Conservation (phyloP, 2,113 vertebrate genomes). For the Bos javanicus region DNA sequence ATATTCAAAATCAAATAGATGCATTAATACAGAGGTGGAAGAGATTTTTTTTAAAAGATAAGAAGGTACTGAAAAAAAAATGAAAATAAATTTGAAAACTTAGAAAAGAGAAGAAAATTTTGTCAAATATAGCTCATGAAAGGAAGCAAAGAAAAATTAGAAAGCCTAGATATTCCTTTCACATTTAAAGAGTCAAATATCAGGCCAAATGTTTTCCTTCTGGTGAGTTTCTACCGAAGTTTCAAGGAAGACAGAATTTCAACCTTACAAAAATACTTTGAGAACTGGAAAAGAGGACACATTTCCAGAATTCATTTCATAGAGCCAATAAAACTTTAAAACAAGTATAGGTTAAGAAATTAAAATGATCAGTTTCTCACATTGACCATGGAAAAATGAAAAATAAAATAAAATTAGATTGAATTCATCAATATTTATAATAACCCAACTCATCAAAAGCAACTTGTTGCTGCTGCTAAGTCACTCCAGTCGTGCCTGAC, state of each 20-base stretch:
- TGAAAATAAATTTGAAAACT: background rate
- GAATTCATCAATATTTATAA: background rate
- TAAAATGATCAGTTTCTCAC: background rate
- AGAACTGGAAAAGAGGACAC: background rate
- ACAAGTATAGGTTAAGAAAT: background rate
- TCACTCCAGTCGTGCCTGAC: too few relatives aligned
- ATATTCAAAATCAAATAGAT: background rate
- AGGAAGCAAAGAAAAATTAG: background rate
- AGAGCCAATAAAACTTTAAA: background rate
- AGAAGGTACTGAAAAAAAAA: background rate
- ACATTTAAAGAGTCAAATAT: background rate
- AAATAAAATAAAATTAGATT: background rate
- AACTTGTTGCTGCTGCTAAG: background rate
- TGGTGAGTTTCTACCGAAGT: background rate
- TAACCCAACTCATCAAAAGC: background rate
- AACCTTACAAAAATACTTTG: background rate
- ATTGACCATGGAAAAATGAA: background rate
- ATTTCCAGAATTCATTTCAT: background rate
- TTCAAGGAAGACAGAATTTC: background rate
- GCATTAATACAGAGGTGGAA: background rate
- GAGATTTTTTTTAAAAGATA: background rate
- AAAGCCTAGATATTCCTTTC: background rate
- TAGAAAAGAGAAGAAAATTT: background rate
- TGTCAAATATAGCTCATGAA: background rate
- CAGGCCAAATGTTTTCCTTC: background rate